Conservation (phyloP, 2,888 invertebrate genomes). For the Abrostola triplasia region DNA sequence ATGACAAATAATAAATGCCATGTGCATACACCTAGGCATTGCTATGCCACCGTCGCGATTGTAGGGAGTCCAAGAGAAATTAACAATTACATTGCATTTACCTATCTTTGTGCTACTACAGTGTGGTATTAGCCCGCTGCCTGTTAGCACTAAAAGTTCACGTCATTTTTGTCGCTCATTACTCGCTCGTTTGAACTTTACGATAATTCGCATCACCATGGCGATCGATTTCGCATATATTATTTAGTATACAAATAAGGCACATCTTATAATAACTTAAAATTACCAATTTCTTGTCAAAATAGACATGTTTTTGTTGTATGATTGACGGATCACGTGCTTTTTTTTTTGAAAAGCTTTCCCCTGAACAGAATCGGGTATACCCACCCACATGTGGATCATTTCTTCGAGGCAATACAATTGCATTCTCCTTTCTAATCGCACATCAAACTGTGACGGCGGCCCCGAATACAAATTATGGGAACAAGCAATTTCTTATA, state of each 20-base stretch:
- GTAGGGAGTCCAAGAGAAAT: too few relatives aligned
- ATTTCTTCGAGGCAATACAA: slow-evolving; percentile 77
- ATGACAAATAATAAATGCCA: slow-evolving; percentile 61
- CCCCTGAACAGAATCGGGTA: slow-evolving; percentile 63
- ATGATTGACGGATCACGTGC: slow-evolving; percentile 40
- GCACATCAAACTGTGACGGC: slow-evolving; percentile 82
- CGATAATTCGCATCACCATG: too few relatives aligned
- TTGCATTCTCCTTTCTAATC: slow-evolving; percentile 86
- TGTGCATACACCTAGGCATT: slow-evolving; percentile 33
- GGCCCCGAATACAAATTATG: slow-evolving; percentile 87
- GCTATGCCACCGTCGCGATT: slow-evolving; percentile 17
- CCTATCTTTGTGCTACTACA: background rate
- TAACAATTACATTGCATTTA: slow-evolving; percentile 18
- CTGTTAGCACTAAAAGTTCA: too few relatives aligned
- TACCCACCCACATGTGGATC: slow-evolving; percentile 75
- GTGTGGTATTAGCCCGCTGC: too few relatives aligned
- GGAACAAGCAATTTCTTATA: slow-evolving; percentile 84
- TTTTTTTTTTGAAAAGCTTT: slow-evolving; percentile 54
- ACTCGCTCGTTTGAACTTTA: too few relatives aligned
- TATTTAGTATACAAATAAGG: too few relatives aligned
- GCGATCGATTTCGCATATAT: too few relatives aligned
- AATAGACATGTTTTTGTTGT: slow-evolving; percentile 1
- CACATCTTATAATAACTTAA: too few relatives aligned
- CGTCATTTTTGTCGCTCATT: too few relatives aligned
- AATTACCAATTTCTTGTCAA: too few relatives aligned